These are phyloP conservation scores for Oreochromis niloticus DNA, from an alignment of 2,113 vertebrate genomes.

Conservation along the genomic window DNA sequence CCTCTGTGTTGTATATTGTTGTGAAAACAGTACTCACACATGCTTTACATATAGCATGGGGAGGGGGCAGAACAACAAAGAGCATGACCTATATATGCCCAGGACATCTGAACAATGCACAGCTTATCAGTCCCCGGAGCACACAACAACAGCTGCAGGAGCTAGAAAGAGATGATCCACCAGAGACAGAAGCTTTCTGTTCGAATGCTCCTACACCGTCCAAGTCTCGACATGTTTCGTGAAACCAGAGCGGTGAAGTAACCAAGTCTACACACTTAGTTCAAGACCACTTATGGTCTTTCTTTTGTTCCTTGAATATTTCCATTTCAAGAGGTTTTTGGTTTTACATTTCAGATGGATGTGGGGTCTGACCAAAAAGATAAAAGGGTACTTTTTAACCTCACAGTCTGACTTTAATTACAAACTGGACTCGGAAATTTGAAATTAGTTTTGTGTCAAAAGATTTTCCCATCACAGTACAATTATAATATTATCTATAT, in stretches of 20 bases:
- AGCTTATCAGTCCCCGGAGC: conserved; percentile 21
- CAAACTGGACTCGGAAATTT: neutral
- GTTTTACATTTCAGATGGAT: neutral
- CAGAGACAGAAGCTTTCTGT: neutral
- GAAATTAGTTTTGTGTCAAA: neutral
- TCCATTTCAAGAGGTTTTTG: neutral
- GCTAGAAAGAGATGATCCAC: conserved; percentile 1
- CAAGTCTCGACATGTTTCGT: neutral
- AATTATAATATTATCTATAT: neutral
- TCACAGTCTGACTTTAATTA: neutral
- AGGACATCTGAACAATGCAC: conserved; percentile 24
- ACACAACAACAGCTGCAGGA: conserved; percentile 19
- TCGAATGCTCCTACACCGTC: neutral
- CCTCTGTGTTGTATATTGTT: neutral
- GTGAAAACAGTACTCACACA: neutral
- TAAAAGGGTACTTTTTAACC: neutral
- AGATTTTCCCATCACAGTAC: neutral
- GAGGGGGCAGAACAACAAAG: neutral
- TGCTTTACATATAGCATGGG: neutral
- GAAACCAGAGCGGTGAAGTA: neutral
- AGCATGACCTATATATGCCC: conserved; percentile 39
- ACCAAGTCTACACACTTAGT: neutral
- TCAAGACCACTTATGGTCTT: neutral
- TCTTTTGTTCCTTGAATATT: neutral
- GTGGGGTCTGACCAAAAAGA: neutral